Evolutionary conservation across 2,113 vertebrate genomes (phyloP), one percentile per base, ranked within the genome.

Genomic region (Aix galericulata): DNA sequence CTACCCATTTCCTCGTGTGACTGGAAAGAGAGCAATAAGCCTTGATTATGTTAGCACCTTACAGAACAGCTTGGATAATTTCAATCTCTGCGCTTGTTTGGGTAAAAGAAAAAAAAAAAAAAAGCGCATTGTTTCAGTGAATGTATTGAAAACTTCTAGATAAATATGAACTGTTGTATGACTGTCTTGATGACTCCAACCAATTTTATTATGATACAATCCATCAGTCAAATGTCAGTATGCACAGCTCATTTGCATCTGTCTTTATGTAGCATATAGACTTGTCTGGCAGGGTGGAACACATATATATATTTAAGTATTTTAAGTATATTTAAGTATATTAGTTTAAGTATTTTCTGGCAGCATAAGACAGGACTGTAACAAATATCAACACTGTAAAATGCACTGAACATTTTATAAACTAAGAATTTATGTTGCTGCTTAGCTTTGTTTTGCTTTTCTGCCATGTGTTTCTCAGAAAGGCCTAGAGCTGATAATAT

Each of bases 361-460:
- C 83, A 68, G 59, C 58, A 26, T 62, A 72, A 85, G 68, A 83
- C 58, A 90, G 60, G 77, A 36, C 80, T 94, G 58, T 86, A 89
- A 92, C 67, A 89, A 36, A 67, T 77, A 58, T 79, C 59, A 91
- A 27, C 82, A 71, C 81, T 94, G 42, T n/a, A 94, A 88, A 94
- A 59, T 75, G 73, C 69, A 84, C 79, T 38, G 73, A 94, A 42
- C 63, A 63, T 71, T 97, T 96, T 75, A 94, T 89, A 85, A 87
- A 94, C 79, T 86, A 60, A 78, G 64, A 92, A 94, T 96, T 96
- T 97, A 95, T 93, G 90, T 75, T 73, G 63, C 63, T 86, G 18
- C 81, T 94, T 82, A 67, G 78, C 58, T 95, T 97, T 90, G 82
- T 88, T 97, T 95, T 94, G 67, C 64, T 95, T 95, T 94, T 89